phyloP scores from a whole-genome alignment of 64 coral and sea anemone genomes.

The Anthopleura sola region DNA sequence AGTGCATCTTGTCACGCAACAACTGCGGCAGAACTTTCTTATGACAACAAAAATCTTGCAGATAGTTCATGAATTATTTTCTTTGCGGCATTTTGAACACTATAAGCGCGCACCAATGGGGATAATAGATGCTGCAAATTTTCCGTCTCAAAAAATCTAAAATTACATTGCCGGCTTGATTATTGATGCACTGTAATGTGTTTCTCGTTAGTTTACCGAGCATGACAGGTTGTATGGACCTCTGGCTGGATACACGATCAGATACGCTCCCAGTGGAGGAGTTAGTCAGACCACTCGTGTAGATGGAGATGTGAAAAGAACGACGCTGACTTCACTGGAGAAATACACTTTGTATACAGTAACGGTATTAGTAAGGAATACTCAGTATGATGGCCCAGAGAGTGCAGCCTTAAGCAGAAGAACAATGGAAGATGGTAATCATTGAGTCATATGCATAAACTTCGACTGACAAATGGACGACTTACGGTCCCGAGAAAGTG shows the following conservation, averaged over 20 bases:
- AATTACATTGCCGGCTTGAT: neutral
- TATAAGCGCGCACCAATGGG: too few species aligned
- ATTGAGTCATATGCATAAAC: neutral
- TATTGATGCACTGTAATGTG: neutral
- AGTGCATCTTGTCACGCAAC: too few species aligned
- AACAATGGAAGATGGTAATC: neutral
- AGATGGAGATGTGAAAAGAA: neutral
- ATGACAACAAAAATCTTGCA: too few species aligned
- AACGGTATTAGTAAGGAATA: neutral
- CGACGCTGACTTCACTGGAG: neutral
- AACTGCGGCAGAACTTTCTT: too few species aligned
- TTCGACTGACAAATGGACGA: neutral
- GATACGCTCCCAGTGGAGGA: neutral
- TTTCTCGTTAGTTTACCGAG: neutral
- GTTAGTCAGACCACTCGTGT: neutral
- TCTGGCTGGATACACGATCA: neutral
- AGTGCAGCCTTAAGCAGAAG: neutral
- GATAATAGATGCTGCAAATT: neutral
- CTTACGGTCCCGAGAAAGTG: neutral
- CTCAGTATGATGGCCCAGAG: constrained; percentile 1
- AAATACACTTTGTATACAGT: neutral
- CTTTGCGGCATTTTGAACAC: too few species aligned
- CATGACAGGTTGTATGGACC: neutral
- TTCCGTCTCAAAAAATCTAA: neutral
- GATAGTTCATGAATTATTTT: too few species aligned